These are phyloP conservation scores for Homarus americanus DNA, from an alignment of 1,140 invertebrate genomes.

Conservation along the genomic window DNA sequence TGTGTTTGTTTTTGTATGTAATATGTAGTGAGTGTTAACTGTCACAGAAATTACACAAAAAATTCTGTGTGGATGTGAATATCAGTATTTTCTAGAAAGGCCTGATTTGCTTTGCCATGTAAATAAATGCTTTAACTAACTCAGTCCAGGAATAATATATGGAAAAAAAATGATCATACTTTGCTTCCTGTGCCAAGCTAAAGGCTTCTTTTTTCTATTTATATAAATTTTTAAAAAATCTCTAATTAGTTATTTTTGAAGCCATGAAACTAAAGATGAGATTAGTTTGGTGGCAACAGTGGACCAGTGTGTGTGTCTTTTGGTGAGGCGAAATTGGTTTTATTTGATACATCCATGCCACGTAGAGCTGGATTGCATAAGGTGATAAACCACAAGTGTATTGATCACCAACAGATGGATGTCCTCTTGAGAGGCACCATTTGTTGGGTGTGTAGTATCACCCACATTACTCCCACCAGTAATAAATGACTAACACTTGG, in stretches of 20 bases:
- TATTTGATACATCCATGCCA: conserved; percentile 27
- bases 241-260: conserved; percentile 46
- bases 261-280: conserved; percentile 34
- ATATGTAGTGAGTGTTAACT: conserved; percentile 67
- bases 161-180: conserved; percentile 55
- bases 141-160: conserved; percentile 62
- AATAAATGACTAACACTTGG: conserved; percentile 26
- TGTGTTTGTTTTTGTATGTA: conserved; percentile 49
- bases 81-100: conserved; percentile 71
- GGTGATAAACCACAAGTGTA: conserved; percentile 4
- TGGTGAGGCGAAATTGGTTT: background rate
- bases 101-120: conserved; percentile 70
- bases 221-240: conserved; percentile 47
- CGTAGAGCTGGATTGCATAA: conserved; percentile 26
- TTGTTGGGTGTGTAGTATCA: conserved; percentile 1
- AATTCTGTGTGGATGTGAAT: conserved; percentile 63
- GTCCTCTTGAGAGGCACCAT: background rate
- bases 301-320: conserved; percentile 49
- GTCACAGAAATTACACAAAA: conserved; percentile 62
- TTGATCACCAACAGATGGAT: conserved; percentile 20
- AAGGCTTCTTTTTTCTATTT: conserved; percentile 63
- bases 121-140: conserved; percentile 64
- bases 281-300: conserved; percentile 54
- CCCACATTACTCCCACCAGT: conserved; percentile 26
- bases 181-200: conserved; percentile 69